Percentiles rank a stretch among this genome's conserved stretches.
Evolutionary conservation across 2,888 invertebrate genomes (phyloP).

Genomic region (Leptopilina syphax): DNA sequence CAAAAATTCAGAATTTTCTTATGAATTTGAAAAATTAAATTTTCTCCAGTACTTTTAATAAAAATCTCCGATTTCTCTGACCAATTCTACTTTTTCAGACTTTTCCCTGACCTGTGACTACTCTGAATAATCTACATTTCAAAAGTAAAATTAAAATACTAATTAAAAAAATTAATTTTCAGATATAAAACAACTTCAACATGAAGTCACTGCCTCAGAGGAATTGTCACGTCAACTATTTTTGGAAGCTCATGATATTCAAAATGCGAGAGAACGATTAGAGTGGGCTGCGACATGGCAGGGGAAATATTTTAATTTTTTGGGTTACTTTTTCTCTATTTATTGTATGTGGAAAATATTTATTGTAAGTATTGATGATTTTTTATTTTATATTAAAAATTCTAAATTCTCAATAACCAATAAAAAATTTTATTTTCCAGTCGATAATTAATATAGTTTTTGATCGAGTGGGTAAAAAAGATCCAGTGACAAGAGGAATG

Average conservation of each 20-base stretch:
- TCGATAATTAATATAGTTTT: slow-evolving; percentile 99
- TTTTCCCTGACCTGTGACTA: too few relatives aligned
- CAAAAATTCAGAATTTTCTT: too few relatives aligned
- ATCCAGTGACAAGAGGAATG: slow-evolving; percentile 97
- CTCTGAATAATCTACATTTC: too few relatives aligned
- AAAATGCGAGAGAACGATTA: slow-evolving; percentile 93
- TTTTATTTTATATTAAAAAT: not conserved
- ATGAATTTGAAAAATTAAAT: too few relatives aligned
- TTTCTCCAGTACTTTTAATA: too few relatives aligned
- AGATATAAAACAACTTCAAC: slow-evolving; percentile 89
- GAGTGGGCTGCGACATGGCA: slow-evolving; percentile 97
- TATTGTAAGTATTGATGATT: slow-evolving; percentile 84
- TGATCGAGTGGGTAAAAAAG: slow-evolving; percentile 98
- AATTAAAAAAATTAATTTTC: slow-evolving; percentile 55
- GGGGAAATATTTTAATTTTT: slow-evolving; percentile 98
- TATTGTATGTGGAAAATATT: slow-evolving; percentile 99
- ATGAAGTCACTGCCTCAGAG: slow-evolving; percentile 93
- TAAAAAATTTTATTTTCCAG: slow-evolving; percentile 78
- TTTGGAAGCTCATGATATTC: slow-evolving; percentile 95
- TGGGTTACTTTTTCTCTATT: slow-evolving; percentile 98
- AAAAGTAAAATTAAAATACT: not conserved
- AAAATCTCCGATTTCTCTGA: too few relatives aligned
- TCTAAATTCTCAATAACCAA: not conserved
- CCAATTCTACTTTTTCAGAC: too few relatives aligned
- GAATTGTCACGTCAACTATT: slow-evolving; percentile 96